Evolutionary conservation across 2,113 vertebrate species (phyloP), one percentile per base, ranked within the genome.

Genomic region (Montifringilla adamsi): DNA sequence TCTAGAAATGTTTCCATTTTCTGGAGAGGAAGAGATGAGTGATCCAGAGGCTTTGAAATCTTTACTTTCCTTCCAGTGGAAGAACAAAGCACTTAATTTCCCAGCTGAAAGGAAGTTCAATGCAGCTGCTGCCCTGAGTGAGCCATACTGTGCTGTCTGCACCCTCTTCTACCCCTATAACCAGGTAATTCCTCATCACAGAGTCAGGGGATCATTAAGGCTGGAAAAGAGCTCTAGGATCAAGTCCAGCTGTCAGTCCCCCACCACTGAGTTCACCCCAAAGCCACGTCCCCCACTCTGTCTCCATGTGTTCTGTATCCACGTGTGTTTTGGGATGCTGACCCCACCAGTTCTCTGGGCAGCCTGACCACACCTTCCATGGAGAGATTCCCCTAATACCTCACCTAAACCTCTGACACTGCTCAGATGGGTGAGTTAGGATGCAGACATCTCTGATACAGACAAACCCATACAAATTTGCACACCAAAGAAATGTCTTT

Each of bases 91-190:
- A 0, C 96, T 98, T 52, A 98, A 98, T 97, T 99, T 99, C 93
- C 92, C 98, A 92, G 98, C 99, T 2, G 99, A 99, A 96, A 98
- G 98, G n/a, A 98, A 98, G 82, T 99, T 99, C 97, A 99, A 99
- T 2, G 98, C 98, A 1, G 98, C 98, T 4, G 98, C 99, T 24
- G 98, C 99, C 6, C 98, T 97, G 15, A 97, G 98, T 0, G 97
- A 99, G 90, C 99, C 99, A 2, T 97, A 98, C 97, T 99, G 99
- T 44, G 99, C 99, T 53, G 93, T 99, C 92, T 99, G 99, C 47
- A 98, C 98, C 11, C 98, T 99, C 58, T 99, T 99, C 95, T 99
- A 98, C 91, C 98, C 99, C 0, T 99, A 98, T 8, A 97, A 97
- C 75, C 98, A 98, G 98, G 98, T 98, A 98, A 94, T 88, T 78